A percentile compares a stretch with the other conserved stretches of the same genome.
Evolutionary conservation across 2,797 vertebrate genomes (phyloP).

Genomic region (Tragopan temminckii): DNA sequence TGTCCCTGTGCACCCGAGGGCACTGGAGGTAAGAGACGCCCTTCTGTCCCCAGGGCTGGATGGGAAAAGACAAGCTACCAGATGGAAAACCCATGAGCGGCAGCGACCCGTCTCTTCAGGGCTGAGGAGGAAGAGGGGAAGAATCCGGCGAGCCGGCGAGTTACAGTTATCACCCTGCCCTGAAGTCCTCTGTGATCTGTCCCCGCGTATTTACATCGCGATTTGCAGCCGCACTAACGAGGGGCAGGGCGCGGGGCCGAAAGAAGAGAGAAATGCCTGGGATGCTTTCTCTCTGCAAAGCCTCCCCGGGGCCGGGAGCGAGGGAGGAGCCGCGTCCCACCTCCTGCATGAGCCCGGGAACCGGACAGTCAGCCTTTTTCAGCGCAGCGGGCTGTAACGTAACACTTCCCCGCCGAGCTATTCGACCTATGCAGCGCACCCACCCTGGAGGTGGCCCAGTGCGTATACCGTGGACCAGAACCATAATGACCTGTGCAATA

Average conservation of each 20-base stretch:
- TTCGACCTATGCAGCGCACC: background rate
- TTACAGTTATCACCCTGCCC: background rate
- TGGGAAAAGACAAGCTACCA: background rate
- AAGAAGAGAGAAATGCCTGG: conserved; percentile 37
- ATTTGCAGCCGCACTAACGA: background rate
- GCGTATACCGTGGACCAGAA: background rate
- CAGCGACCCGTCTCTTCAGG: background rate
- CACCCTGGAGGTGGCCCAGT: background rate
- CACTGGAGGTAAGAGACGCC: background rate
- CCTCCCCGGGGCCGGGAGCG: background rate
- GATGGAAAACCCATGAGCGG: background rate
- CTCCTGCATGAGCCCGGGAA: conserved; percentile 32
- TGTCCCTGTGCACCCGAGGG: background rate
- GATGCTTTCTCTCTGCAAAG: conserved; percentile 27
- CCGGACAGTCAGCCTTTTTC: conserved; percentile 64
- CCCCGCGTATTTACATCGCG: background rate
- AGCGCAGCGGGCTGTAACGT: background rate
- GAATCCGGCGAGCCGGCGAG: background rate
- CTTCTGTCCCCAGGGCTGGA: background rate
- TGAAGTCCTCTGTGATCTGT: background rate
- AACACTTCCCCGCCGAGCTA: background rate
- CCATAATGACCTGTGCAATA: background rate
- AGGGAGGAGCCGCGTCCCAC: conserved; percentile 45
- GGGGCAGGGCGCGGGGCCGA: background rate
- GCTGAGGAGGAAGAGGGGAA: background rate